Base-by-base conservation (phyloP, 2,888 invertebrate species). In the Archaeoteleia sp. region DNA sequence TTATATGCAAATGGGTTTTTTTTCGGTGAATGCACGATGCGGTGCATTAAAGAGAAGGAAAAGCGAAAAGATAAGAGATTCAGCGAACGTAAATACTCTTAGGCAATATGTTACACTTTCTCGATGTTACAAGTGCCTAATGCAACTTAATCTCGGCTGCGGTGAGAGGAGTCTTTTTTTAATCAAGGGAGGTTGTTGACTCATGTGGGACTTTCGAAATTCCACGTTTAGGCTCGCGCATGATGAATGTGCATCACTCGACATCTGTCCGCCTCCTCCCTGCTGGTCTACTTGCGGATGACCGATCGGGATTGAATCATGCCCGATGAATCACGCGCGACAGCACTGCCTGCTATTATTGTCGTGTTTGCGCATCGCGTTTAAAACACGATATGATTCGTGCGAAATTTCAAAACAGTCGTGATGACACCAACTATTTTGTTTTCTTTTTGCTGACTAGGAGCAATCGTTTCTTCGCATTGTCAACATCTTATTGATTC, bases 181-280 rank as follows among this genome's bases (percentile, higher is more conserved):
- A 10, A 46, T 62, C 46, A 17, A 37, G n/a, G 46, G 55, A 60
- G 58, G 62, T 63, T 57, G 39, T 45, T 51, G 61, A 70, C 63
- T 60, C 58, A 37, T 42, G 51, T 58, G 48, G 29, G 53, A 65
- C 67, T 70, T 70, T 70, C 67, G 70, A 70, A 70, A 67, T 67
- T 67, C 61, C 62, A 54, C 49, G 53, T 53, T 51, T 49, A 51
- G 60, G 61, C 40, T 57, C 43, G 42, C 61, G 37, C 45, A 42
- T 67, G 67, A 66, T 46, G 43, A 66, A 58, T 54, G 40, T 39
- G 55, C 42, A 45, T 49, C 62, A 48, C 20, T 39, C 61, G 51
- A 57, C 46, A 55, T 54, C 25, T 46, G 30, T 30, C 46, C 54
- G 29, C 30, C 48, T 58, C 15, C 40, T 40, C 35, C 13, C 35